These are phyloP conservation scores for Porphyrio hochstetteri DNA, from an alignment of 2,113 vertebrate genomes.

Conservation along the genomic window DNA sequence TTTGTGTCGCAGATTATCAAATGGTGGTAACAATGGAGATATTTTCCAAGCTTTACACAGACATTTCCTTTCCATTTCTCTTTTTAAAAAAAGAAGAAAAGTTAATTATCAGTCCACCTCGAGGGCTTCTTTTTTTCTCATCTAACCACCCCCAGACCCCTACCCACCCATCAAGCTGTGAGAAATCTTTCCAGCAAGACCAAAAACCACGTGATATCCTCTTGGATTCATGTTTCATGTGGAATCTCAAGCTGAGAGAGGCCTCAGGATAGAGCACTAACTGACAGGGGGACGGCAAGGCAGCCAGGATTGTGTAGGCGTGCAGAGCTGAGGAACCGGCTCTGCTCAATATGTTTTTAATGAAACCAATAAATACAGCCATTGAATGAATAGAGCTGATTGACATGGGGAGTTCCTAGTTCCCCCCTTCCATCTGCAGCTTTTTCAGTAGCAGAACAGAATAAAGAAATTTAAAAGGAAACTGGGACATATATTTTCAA, in stretches of 20 bases:
- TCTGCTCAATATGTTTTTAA: conserved; percentile 46
- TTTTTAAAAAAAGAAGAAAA: neutral
- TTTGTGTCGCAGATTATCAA: neutral
- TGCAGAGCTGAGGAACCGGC: neutral
- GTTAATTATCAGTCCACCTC: neutral
- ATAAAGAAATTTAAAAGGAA: conserved; percentile 30
- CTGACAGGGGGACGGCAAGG: neutral
- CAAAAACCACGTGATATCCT: neutral
- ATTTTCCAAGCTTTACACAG: neutral
- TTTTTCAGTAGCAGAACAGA: conserved; percentile 35
- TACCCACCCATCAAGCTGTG: neutral
- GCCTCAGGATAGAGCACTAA: conserved; percentile 8
- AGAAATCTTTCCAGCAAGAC: conserved; percentile 24
- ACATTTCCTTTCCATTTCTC: neutral
- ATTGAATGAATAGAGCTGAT: conserved; percentile 30
- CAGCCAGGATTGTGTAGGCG: neutral
- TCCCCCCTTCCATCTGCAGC: conserved; percentile 40
- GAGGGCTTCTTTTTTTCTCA: neutral
- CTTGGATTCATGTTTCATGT: conserved; percentile 10
- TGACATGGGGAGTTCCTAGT: conserved; percentile 20
- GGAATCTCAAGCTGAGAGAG: conserved; percentile 31
- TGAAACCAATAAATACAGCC: conserved; percentile 50
- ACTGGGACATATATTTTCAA: conserved; percentile 13
- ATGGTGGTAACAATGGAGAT: neutral
- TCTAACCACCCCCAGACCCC: neutral